These are phyloP conservation scores for Hylaeus anthracinus DNA, from an alignment of 1,140 invertebrate genomes.

Conservation along the genomic window DNA sequence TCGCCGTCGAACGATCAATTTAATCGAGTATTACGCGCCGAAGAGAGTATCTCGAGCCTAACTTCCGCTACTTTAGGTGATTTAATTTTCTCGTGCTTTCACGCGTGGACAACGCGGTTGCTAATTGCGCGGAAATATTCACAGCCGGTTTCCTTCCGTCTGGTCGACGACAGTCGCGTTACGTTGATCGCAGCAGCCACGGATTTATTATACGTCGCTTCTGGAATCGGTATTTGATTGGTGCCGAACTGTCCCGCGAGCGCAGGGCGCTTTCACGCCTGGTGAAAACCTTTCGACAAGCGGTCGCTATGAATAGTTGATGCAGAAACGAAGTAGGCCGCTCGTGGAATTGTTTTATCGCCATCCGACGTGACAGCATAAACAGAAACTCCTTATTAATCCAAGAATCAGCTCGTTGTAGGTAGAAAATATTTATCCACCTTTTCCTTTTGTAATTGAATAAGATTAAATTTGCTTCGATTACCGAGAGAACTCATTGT, in stretches of 20 bases:
- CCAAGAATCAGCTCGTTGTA: too few relatives aligned
- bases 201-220: constrained; percentile 14
- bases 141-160: constrained; percentile 53
- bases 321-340: constrained; percentile 70
- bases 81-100: constrained; percentile 68
- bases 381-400: too few relatives aligned
- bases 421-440: too few relatives aligned
- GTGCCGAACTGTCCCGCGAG: constrained; percentile 51
- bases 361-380: constrained; percentile 31
- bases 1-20: background rate
- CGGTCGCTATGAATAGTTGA: constrained; percentile 74
- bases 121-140: constrained; percentile 65
- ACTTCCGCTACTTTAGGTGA: constrained; percentile 61
- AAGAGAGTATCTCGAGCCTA: constrained; percentile 18
- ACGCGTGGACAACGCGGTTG: constrained; percentile 56
- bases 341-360: constrained; percentile 61
- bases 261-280: constrained; percentile 70
- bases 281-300: constrained; percentile 76
- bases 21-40: background rate
- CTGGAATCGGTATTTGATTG: constrained; percentile 39
- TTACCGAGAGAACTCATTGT: too few relatives aligned
- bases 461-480: too few relatives aligned
- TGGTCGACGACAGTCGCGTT: constrained; percentile 27
- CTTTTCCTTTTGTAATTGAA: too few relatives aligned
- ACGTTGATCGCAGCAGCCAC: constrained; percentile 51